phyloP scores from a whole-genome alignment of 2,888 invertebrate genomes.

The Campoletis raptor region DNA sequence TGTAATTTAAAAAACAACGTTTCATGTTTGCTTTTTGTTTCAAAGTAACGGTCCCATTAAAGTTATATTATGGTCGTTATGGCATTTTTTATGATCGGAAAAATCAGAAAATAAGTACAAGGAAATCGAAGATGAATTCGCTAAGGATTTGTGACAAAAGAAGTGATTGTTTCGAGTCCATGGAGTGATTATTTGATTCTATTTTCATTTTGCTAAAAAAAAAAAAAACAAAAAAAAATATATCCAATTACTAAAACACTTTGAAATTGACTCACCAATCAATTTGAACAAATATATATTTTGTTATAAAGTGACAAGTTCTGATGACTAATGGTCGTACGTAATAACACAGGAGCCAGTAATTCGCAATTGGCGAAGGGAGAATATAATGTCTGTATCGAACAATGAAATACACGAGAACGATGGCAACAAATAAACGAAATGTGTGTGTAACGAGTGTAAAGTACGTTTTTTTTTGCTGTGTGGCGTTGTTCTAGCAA shows the following conservation, averaged over 20 bases:
- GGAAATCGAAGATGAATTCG: too few relatives aligned
- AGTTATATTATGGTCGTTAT: too few relatives aligned
- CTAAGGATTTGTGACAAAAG: too few relatives aligned
- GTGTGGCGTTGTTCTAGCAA: conserved; percentile 24
- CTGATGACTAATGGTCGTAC: neutral
- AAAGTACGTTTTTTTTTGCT: conserved; percentile 23
- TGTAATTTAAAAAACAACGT: too few relatives aligned
- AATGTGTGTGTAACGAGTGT: conserved; percentile 40
- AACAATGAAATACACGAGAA: conserved; percentile 15
- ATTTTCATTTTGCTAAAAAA: neutral
- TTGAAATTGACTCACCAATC: neutral
- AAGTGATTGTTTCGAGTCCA: too few relatives aligned
- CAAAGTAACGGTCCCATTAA: too few relatives aligned
- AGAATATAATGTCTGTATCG: conserved; percentile 66
- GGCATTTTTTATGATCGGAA: too few relatives aligned
- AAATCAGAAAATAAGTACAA: too few relatives aligned
- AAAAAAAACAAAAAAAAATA: neutral
- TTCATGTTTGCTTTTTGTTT: too few relatives aligned
- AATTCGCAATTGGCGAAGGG: conserved; percentile 56
- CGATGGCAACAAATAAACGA: conserved; percentile 17
- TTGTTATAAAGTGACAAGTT: neutral
- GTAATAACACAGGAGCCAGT: neutral
- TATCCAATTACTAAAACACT: neutral
- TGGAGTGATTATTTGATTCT: too few relatives aligned
- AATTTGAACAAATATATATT: neutral